Conservation (phyloP, 2,888 invertebrate genomes). For the Ectemnius continuus region DNA sequence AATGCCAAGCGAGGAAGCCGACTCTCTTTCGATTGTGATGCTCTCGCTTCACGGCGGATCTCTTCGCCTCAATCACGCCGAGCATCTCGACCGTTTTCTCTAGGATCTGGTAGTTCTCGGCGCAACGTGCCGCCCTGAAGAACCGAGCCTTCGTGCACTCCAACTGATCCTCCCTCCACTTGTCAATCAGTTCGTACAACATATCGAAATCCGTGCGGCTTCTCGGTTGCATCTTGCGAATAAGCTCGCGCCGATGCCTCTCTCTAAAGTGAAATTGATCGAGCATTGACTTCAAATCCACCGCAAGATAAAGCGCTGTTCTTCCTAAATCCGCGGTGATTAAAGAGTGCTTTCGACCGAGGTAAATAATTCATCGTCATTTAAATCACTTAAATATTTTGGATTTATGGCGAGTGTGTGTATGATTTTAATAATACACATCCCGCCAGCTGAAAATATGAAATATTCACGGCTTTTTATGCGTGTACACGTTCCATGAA, state of each 20-base stretch:
- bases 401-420: no score
- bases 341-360: no score
- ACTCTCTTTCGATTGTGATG: constrained; percentile 81
- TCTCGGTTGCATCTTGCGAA: constrained; percentile 85
- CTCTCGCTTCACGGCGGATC: constrained; percentile 82
- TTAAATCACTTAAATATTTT: no score
- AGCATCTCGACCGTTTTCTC: constrained; percentile 87
- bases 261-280: neutral
- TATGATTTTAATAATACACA: no score
- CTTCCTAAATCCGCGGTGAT: no score
- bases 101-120: constrained; percentile 84
- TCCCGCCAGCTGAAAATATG: no score
- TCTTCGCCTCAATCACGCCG: constrained; percentile 84
- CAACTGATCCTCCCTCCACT: constrained; percentile 84
- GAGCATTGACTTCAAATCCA: no score
- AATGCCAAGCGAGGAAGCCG: constrained; percentile 84
- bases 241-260: constrained; percentile 63
- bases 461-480: no score
- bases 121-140: constrained; percentile 84
- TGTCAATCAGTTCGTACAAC: constrained; percentile 84
- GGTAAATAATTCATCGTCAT: no score
- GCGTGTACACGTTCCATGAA: no score
- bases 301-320: no score
- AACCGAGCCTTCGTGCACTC: constrained; percentile 82
- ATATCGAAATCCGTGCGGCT: constrained; percentile 87